phyloP scores from a whole-genome alignment of 2,888 invertebrate genomes.

The Pristionchus japonicus region DNA sequence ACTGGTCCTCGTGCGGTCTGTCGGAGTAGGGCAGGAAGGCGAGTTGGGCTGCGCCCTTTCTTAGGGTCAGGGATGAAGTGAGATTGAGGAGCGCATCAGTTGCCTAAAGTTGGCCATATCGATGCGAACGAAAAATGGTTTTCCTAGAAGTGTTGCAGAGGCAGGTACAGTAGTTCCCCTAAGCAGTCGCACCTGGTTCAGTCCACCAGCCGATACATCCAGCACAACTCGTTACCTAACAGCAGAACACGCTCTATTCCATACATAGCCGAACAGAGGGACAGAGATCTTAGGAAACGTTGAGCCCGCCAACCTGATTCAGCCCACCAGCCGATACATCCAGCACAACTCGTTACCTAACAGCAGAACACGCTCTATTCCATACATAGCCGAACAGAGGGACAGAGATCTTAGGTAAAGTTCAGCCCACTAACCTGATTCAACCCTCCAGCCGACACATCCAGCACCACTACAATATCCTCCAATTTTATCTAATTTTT shows the following conservation, averaged over 20 bases:
- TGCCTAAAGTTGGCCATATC: not conserved
- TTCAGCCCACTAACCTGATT: no score
- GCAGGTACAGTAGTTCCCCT: not conserved
- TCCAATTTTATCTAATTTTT: no score
- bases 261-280: no score
- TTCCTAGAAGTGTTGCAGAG: not conserved
- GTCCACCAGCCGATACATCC: not conserved
- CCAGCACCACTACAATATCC: no score
- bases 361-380: no score
- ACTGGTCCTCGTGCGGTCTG: slow-evolving; percentile 1
- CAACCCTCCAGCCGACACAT: not conserved
- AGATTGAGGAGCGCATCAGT: slow-evolving; percentile 12
- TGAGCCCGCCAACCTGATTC: no score
- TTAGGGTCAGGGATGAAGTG: not conserved
- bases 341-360: no score
- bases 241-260: no score
- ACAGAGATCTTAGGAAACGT: no score
- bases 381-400: no score
- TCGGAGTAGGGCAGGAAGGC: slow-evolving; percentile 21
- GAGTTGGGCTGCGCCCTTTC: not conserved
- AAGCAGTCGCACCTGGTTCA: not conserved
- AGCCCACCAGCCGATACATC: not conserved
- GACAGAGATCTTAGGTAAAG: no score
- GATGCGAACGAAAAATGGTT: not conserved
- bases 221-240: no score